Evolutionary conservation across 1,140 invertebrate species (phyloP), one percentile per base, ranked within the genome.

Genomic region (Acromyrmex heyeri): DNA sequence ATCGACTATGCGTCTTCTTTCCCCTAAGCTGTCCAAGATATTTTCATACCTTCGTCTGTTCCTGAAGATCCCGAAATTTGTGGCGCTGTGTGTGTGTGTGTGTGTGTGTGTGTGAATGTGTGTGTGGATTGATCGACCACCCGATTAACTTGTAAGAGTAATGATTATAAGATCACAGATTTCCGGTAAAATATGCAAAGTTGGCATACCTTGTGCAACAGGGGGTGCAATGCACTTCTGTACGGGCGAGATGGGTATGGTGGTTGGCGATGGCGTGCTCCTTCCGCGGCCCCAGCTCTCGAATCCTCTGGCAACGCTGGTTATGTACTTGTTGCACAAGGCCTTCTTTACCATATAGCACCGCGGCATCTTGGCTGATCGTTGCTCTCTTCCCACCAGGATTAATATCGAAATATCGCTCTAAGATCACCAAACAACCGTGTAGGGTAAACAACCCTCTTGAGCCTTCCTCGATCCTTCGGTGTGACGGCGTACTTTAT

Each of bases 261-360:
- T 79, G 72, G 89, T 91, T 50, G 79, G 91, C 30, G 94, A 92
- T 76, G 94, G 92, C 57, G 94, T 91, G 57, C 91, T 94, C 69
- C 93, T 92, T 86, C 92, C 93, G 38, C 93, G 93, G 67, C 89
- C 90, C 95, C 94, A 95, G 61, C 85, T 94, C 38, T 95, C 95
- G 72, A 95, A 95, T 78, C 93, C 93, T 86, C 93, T 93, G 76
- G 93, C 90, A 64, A 95, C 92, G 85, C 93, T 94, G 86, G 81
- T 95, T 85, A 95, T 95, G 87, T 96, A 96, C 94, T 96, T 96
- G 94, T 95, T 95, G 95, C 95, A 95, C 89, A 95, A 65, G 57
- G 95, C 93, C 86, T 96, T 96, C 92, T 96, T 96, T 82, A 96
- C 96, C 96, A 96, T 96, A 83, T 96, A 96, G 88, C 95, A 96